Percentiles rank a stretch among this genome's conserved stretches.
Conservation (phyloP, 2,797 vertebrate genomes). For the Pantherophis vulpinus region DNA sequence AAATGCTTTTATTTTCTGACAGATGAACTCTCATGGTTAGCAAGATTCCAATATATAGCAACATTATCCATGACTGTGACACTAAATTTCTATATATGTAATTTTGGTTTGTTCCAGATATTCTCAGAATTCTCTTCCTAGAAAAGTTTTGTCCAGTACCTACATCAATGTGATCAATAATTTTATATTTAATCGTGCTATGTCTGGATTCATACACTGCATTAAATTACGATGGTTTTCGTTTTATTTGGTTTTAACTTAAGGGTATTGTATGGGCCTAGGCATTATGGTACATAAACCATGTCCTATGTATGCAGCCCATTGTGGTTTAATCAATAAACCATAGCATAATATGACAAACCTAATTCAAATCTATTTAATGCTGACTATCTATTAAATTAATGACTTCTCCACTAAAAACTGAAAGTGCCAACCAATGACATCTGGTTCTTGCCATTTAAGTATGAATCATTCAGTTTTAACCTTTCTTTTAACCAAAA, state of each 20-base stretch:
- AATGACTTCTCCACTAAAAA: conserved; percentile 51
- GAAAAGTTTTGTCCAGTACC: background rate
- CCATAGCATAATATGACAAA: background rate
- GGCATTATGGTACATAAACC: background rate
- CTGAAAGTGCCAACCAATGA: conserved; percentile 52
- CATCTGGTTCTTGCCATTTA: conserved; percentile 35
- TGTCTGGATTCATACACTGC: background rate
- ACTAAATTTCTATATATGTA: background rate
- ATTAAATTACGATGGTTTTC: background rate
- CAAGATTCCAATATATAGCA: background rate
- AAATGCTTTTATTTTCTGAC: background rate
- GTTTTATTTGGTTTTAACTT: background rate
- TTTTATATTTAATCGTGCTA: background rate
- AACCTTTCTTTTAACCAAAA: conserved; percentile 73
- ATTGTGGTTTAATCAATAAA: background rate
- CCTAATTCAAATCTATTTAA: background rate
- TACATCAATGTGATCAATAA: background rate
- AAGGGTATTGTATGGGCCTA: background rate
- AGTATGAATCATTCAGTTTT: conserved; percentile 74
- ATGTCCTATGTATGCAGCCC: background rate
- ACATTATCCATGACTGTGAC: background rate
- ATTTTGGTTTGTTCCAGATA: background rate
- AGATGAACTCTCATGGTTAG: background rate
- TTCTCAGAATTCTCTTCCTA: background rate
- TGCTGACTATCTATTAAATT: conserved; percentile 33